Conservation (phyloP, 2,113 vertebrate species). For the Thalassarche chlororhynchos region DNA sequence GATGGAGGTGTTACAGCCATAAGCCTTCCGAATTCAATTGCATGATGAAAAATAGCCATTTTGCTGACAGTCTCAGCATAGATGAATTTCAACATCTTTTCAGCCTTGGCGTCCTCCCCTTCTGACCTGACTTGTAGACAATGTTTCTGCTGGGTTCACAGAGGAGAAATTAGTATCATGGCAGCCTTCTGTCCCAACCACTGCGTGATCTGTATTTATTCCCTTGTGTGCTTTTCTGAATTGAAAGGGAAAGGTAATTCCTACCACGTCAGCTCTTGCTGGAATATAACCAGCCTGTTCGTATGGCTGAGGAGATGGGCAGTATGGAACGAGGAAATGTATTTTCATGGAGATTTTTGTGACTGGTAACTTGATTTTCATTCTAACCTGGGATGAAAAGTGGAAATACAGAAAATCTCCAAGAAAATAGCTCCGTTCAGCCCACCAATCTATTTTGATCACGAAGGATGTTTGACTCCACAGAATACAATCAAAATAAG, state of each 20-base stretch:
- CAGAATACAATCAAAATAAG: not conserved
- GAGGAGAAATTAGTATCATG: not conserved
- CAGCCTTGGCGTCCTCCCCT: not conserved
- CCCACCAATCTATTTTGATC: not conserved
- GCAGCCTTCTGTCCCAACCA: not conserved
- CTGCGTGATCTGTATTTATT: not conserved
- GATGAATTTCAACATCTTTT: not conserved
- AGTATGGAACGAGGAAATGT: rapidly evolving
- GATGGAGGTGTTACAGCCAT: not conserved
- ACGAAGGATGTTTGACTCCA: not conserved
- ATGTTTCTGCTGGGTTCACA: not conserved
- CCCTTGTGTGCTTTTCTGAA: not conserved
- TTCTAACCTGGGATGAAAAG: not conserved
- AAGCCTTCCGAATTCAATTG: not conserved
- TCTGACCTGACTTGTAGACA: not conserved
- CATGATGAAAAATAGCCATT: not conserved
- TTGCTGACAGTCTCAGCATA: not conserved
- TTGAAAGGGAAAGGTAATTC: not conserved
- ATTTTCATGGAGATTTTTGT: not conserved
- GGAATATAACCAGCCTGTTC: not conserved
- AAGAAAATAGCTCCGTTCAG: not conserved
- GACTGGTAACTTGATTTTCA: not conserved
- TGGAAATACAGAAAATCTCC: not conserved
- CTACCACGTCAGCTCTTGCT: not conserved
- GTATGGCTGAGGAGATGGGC: not conserved